Conservation (phyloP, 1,140 invertebrate species). For the Heliconius hermathena region DNA sequence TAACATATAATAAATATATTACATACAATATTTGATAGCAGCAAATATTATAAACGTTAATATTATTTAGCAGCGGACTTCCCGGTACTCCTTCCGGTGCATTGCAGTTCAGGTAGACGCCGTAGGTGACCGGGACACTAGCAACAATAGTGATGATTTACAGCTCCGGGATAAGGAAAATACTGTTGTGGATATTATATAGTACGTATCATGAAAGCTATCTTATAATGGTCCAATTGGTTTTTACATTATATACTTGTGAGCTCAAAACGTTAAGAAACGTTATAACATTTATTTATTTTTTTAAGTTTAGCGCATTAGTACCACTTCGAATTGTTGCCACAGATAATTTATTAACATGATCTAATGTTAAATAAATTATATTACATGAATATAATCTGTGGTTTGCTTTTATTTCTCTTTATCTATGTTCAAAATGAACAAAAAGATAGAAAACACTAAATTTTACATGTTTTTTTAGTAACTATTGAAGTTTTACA, state of each 20-base stretch:
- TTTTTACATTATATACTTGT: too few relatives aligned
- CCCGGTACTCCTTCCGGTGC: conserved; percentile 13
- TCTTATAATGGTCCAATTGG: too few relatives aligned
- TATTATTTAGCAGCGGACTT: conserved; percentile 14
- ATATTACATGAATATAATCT: not conserved
- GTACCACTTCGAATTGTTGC: not conserved
- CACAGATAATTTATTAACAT: not conserved
- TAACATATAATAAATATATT: not conserved
- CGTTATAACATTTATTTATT: too few relatives aligned
- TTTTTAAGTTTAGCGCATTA: too few relatives aligned
- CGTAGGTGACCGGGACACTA: conserved; percentile 12
- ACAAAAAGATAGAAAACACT: too few relatives aligned
- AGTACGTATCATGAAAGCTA: not conserved
- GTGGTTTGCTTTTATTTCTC: too few relatives aligned
- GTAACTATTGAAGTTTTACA: too few relatives aligned
- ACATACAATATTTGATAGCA: not conserved
- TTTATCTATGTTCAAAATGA: too few relatives aligned
- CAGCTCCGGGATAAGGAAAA: conserved; percentile 13
- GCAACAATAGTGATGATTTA: conserved; percentile 5
- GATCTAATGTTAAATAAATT: not conserved
- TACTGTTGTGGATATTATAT: not conserved
- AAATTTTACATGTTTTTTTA: too few relatives aligned
- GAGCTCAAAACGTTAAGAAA: too few relatives aligned
- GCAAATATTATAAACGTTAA: conserved; percentile 14
- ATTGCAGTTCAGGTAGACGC: conserved; percentile 16